Percentiles rank a stretch among this genome's conserved stretches.
Conservation (phyloP, 2,888 invertebrate genomes). For the Leucoptera coffeella region DNA sequence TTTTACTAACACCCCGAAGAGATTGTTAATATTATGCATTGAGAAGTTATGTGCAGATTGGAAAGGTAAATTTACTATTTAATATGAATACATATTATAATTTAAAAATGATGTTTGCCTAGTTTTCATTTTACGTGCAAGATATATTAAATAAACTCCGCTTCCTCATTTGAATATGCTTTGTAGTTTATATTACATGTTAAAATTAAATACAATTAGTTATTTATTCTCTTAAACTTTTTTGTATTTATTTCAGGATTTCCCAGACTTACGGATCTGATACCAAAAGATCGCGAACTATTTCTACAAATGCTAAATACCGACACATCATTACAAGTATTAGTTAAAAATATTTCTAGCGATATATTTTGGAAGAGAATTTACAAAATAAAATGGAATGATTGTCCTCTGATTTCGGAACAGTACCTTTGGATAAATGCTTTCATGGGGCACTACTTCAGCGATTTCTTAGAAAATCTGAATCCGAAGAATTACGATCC, state of each 20-base stretch:
- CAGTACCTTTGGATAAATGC: conserved; percentile 33
- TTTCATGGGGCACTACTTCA: conserved; percentile 37
- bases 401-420: conserved; percentile 15
- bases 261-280: conserved; percentile 24
- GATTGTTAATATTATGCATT: conserved; percentile 38
- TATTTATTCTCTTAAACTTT: too few relatives aligned
- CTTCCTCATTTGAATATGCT: too few relatives aligned
- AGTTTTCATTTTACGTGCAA: neutral
- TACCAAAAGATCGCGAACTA: conserved; percentile 30
- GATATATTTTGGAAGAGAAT: conserved; percentile 45
- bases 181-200: too few relatives aligned
- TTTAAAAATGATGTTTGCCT: too few relatives aligned
- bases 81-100: too few relatives aligned
- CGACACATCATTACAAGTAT: conserved; percentile 27
- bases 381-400: conserved; percentile 26
- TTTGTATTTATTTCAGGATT: conserved; percentile 14
- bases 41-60: conserved; percentile 37
- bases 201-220: too few relatives aligned
- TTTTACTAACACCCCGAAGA: conserved; percentile 37
- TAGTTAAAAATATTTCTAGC: conserved; percentile 37
- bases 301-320: conserved; percentile 33
- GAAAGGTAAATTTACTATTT: conserved; percentile 25
- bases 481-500: conserved; percentile 43
- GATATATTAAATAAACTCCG: neutral
- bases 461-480: conserved; percentile 37